These are phyloP conservation scores for Enteromius argenteus DNA, from an alignment of 2,797 vertebrate species.

Conservation along the genomic window DNA sequence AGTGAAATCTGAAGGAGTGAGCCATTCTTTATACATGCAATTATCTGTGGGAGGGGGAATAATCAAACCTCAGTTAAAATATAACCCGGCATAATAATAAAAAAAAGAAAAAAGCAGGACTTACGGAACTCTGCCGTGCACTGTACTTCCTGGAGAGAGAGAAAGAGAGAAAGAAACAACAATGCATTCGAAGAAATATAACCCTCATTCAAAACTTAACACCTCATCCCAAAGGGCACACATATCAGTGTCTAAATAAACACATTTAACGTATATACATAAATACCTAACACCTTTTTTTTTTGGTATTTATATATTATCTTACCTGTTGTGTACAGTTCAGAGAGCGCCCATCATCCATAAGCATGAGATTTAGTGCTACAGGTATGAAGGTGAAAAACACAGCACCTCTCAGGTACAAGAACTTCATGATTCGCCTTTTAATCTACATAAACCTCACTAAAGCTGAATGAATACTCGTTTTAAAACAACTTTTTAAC, in stretches of 20 bases:
- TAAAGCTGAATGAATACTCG: neutral
- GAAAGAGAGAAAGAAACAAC: neutral
- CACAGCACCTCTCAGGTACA: neutral
- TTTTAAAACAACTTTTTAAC: neutral
- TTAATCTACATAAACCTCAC: neutral
- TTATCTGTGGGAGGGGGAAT: slow-evolving; percentile 61
- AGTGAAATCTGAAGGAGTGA: slow-evolving; percentile 54
- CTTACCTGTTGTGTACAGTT: slow-evolving; percentile 71
- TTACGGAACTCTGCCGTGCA: slow-evolving; percentile 66
- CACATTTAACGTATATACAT: neutral
- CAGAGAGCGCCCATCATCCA: slow-evolving; percentile 37
- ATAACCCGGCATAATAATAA: neutral
- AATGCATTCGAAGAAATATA: neutral
- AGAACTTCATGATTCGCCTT: slow-evolving; percentile 43
- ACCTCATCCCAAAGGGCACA: neutral
- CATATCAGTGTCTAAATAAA: neutral
- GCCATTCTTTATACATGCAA: slow-evolving; percentile 70
- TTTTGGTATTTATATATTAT: neutral
- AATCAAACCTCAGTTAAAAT: neutral
- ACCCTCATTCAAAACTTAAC: neutral
- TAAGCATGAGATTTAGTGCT: slow-evolving; percentile 45
- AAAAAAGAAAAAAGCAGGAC: slow-evolving; percentile 44
- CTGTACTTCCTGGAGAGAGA: slow-evolving; percentile 61
- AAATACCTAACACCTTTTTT: neutral
- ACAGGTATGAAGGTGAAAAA: slow-evolving; percentile 31